Percentiles rank a stretch among this genome's conserved stretches.
phyloP scores from a whole-genome alignment of 2,113 vertebrate genomes.

The Elaphurus davidianus region DNA sequence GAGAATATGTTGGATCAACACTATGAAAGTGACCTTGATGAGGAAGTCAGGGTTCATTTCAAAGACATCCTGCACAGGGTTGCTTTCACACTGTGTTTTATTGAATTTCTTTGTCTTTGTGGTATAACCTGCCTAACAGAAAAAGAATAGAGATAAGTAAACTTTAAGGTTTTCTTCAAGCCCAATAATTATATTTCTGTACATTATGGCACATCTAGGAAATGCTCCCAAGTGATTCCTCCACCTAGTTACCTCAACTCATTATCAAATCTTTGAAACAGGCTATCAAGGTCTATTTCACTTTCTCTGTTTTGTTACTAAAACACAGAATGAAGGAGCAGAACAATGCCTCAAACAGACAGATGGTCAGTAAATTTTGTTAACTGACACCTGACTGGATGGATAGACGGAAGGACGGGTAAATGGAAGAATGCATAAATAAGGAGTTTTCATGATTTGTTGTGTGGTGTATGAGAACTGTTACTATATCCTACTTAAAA shows the following conservation, averaged over 20 bases:
- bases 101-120: constrained; percentile 33
- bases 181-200: constrained; percentile 27
- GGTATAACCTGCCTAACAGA: background rate
- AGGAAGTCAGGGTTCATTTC: constrained; percentile 29
- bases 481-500: background rate
- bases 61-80: constrained; percentile 26
- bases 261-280: background rate
- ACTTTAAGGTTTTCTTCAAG: constrained; percentile 25
- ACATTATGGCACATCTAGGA: background rate
- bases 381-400: background rate
- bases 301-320: background rate
- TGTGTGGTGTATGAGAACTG: background rate
- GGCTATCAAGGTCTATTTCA: background rate
- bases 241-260: background rate
- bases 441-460: background rate
- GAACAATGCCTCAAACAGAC: background rate
- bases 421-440: background rate
- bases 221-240: background rate
- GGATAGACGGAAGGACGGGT: background rate
- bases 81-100: constrained; percentile 17
- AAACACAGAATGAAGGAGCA: background rate
- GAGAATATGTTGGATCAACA: background rate
- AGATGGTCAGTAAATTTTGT: background rate
- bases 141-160: background rate
- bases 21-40: background rate